Percentiles rank a stretch among this genome's conserved stretches.
phyloP scores from a whole-genome alignment of 2,113 vertebrate species.

The Hymenochirus boettgeri region DNA sequence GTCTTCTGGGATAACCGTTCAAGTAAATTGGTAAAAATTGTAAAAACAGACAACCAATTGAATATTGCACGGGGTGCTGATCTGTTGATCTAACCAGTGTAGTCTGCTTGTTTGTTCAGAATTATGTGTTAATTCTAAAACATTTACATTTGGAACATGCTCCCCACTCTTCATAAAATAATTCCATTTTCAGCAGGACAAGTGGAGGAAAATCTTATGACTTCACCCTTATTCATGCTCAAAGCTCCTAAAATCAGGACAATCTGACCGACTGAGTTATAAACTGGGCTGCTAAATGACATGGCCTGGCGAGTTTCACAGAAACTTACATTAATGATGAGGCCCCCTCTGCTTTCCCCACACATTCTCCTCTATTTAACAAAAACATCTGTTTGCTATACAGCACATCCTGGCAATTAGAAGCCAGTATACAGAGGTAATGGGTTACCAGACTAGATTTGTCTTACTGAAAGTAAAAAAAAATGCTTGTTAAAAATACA shows the following conservation, averaged over 20 bases:
- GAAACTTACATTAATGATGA: constrained; percentile 46
- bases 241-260: constrained; percentile 40
- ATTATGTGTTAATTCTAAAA: constrained; percentile 2
- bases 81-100: background rate
- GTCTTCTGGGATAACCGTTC: background rate
- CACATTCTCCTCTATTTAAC: constrained; percentile 38
- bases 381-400: constrained; percentile 48
- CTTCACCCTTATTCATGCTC: constrained; percentile 44
- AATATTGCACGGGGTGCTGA: background rate
- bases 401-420: constrained; percentile 43
- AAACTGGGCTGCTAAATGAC: constrained; percentile 42
- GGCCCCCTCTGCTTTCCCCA: constrained; percentile 34
- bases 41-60: background rate
- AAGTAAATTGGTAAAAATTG: constrained; percentile 3
- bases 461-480: constrained; percentile 27
- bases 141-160: constrained; percentile 3
- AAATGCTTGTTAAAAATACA: constrained; percentile 15
- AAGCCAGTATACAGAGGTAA: constrained; percentile 36
- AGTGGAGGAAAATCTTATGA: constrained; percentile 38
- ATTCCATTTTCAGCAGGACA: constrained; percentile 15
- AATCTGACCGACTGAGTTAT: constrained; percentile 44
- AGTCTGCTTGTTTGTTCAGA: background rate
- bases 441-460: constrained; percentile 16
- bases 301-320: constrained; percentile 42
- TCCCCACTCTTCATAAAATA: background rate